Percentiles rank a stretch among this genome's conserved stretches.
Evolutionary conservation across 2,113 vertebrate species (phyloP).

Genomic region (Sula dactylatra): DNA sequence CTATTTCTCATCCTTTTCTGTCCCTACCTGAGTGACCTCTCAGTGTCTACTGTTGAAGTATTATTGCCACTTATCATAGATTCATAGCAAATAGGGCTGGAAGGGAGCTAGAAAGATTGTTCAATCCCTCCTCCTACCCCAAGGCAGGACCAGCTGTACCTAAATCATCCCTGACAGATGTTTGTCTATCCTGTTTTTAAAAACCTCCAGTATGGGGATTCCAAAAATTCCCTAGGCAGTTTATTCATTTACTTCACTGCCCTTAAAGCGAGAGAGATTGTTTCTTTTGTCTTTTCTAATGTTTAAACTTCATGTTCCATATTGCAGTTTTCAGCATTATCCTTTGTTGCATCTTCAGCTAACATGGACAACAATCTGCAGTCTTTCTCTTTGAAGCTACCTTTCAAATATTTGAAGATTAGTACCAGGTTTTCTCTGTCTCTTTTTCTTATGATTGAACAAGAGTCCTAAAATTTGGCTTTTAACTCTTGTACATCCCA

Average conservation of each 20-base stretch:
- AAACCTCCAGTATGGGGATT: not conserved
- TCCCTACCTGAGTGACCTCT: not conserved
- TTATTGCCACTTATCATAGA: not conserved
- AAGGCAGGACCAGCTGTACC: constrained; percentile 22
- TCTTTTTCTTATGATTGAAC: not conserved
- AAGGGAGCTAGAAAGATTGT: not conserved
- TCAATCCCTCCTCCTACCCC: not conserved
- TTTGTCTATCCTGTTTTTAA: constrained; percentile 31
- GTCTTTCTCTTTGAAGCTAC: not conserved
- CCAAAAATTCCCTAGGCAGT: constrained; percentile 25
- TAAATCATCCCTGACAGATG: constrained; percentile 39
- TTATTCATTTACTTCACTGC: not conserved
- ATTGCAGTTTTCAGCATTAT: not conserved
- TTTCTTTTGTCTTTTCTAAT: not conserved
- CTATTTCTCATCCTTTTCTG: not conserved
- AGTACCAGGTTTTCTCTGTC: not conserved
- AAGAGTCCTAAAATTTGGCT: not conserved
- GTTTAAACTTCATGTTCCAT: not conserved
- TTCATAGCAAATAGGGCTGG: constrained; percentile 5
- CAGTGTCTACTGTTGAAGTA: not conserved
- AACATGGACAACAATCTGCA: not conserved
- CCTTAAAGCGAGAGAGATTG: not conserved
- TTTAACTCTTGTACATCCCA: not conserved
- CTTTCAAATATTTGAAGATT: not conserved
- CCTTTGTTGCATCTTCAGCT: not conserved